Conservation (phyloP, 2,888 invertebrate genomes). For the Cantharis nigra region DNA sequence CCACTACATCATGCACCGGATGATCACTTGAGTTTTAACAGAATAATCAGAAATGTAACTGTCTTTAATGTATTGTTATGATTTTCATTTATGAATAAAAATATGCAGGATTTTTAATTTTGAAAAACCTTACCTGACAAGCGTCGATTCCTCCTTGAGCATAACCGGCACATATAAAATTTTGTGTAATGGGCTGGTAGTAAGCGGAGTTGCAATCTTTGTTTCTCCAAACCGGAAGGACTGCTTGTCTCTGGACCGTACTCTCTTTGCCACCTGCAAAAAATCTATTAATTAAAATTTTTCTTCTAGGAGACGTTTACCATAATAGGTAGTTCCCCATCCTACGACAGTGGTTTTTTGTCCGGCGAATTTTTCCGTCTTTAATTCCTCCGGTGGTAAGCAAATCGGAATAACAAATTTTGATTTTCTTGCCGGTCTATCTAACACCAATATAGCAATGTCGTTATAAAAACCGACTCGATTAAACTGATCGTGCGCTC, state of each 20-base stretch:
- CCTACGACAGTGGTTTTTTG: conserved; percentile 86
- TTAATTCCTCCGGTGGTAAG: conserved; percentile 67
- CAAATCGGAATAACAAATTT: conserved; percentile 89
- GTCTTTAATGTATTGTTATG: too few species aligned
- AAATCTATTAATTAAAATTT: not conserved
- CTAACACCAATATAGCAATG: conserved; percentile 82
- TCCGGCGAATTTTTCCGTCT: conserved; percentile 70
- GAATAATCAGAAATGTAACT: too few species aligned
- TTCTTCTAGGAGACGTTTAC: conserved; percentile 46
- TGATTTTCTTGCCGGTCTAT: conserved; percentile 75
- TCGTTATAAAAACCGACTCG: conserved; percentile 94
- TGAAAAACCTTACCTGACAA: conserved; percentile 74
- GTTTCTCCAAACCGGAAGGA: conserved; percentile 86
- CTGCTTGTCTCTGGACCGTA: conserved; percentile 81
- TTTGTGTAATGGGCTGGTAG: conserved; percentile 89
- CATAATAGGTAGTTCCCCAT: conserved; percentile 90
- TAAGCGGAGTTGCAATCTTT: conserved; percentile 89
- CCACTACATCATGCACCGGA: too few species aligned
- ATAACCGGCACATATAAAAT: conserved; percentile 88
- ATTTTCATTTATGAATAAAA: too few species aligned
- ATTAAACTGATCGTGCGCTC: conserved; percentile 84
- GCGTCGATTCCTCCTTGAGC: conserved; percentile 90
- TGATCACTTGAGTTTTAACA: too few species aligned
- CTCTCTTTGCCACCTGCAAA: conserved; percentile 79
- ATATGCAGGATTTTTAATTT: too few species aligned